Percentiles rank a stretch among this genome's conserved stretches.
phyloP scores from a whole-genome alignment of 2,888 invertebrate species.

The Heliothis peltigera region DNA sequence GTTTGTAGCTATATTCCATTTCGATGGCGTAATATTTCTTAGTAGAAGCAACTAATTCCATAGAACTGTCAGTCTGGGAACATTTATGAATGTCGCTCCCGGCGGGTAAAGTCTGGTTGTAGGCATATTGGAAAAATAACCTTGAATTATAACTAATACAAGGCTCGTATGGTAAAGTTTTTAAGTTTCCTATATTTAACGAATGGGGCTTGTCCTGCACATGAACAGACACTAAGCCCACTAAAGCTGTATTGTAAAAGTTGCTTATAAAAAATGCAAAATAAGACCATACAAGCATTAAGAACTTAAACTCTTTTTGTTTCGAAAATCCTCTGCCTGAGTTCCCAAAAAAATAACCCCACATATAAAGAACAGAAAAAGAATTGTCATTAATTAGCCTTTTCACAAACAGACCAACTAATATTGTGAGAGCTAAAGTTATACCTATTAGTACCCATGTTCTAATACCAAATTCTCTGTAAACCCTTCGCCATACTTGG shows the following conservation, averaged over 20 bases:
- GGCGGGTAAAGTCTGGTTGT: slow-evolving; percentile 69
- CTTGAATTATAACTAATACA: slow-evolving; percentile 70
- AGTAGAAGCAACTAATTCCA: slow-evolving; percentile 67
- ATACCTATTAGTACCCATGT: slow-evolving; percentile 74
- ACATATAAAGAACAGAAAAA: slow-evolving; percentile 65
- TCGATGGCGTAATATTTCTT: slow-evolving; percentile 69
- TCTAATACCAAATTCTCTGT: slow-evolving; percentile 67
- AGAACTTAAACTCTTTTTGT: slow-evolving; percentile 63
- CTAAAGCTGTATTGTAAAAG: slow-evolving; percentile 77
- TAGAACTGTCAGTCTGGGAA: slow-evolving; percentile 56
- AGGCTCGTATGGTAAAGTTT: slow-evolving; percentile 66
- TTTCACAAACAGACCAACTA: slow-evolving; percentile 57
- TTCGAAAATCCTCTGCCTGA: slow-evolving; percentile 64
- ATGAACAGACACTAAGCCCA: slow-evolving; percentile 72
- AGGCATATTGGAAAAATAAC: slow-evolving; percentile 67
- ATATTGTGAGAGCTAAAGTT: slow-evolving; percentile 57
- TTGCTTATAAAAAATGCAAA: slow-evolving; percentile 76
- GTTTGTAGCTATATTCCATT: slow-evolving; percentile 65
- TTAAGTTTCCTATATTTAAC: slow-evolving; percentile 60
- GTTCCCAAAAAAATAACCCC: slow-evolving; percentile 74
- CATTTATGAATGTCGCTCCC: slow-evolving; percentile 64
- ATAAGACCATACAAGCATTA: slow-evolving; percentile 76
- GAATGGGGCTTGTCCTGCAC: slow-evolving; percentile 59
- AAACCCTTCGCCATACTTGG: slow-evolving; percentile 73
- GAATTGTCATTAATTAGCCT: slow-evolving; percentile 51